These are phyloP conservation scores for Patella vulgata DNA, from an alignment of 1,140 invertebrate genomes.

Conservation along the genomic window DNA sequence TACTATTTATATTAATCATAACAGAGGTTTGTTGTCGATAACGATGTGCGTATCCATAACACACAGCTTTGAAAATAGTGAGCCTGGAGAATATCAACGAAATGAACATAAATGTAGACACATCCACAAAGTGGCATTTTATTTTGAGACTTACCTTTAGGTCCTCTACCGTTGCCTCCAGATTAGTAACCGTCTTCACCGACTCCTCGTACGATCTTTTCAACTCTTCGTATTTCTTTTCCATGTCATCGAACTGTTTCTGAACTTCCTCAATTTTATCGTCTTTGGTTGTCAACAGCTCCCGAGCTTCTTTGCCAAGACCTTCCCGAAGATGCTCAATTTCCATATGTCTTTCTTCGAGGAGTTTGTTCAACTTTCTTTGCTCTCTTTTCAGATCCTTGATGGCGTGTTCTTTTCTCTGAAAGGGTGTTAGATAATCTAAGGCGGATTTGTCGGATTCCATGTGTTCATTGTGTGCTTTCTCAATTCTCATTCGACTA, in stretches of 20 bases:
- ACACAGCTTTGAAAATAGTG: no score
- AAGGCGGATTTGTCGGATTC: constrained; percentile 4
- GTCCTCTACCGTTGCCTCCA: constrained; percentile 8
- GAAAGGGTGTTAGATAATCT: constrained; percentile 47
- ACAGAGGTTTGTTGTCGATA: no score
- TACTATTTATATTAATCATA: no score
- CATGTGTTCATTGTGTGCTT: constrained; percentile 32
- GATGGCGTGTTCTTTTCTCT: constrained; percentile 42
- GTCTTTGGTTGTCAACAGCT: constrained; percentile 19
- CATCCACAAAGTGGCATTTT: no score
- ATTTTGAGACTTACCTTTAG: no score
- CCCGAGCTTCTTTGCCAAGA: constrained; percentile 22
- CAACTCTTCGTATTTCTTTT: constrained; percentile 25
- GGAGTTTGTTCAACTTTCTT: constrained; percentile 28
- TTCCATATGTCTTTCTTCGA: constrained; percentile 32
- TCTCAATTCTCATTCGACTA: constrained; percentile 39
- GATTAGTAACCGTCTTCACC: constrained; percentile 12
- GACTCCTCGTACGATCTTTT: constrained; percentile 26
- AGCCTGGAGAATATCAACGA: no score
- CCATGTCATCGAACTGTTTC: constrained; percentile 16
- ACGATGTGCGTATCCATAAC: no score
- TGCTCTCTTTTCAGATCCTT: constrained; percentile 38
- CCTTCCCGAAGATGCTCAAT: constrained; percentile 22
- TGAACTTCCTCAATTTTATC: constrained; percentile 19
- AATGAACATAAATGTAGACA: no score